Percentiles rank a stretch among this genome's conserved stretches.
Evolutionary conservation across 1,140 invertebrate genomes (phyloP).

Genomic region (Mercenaria mercenaria): DNA sequence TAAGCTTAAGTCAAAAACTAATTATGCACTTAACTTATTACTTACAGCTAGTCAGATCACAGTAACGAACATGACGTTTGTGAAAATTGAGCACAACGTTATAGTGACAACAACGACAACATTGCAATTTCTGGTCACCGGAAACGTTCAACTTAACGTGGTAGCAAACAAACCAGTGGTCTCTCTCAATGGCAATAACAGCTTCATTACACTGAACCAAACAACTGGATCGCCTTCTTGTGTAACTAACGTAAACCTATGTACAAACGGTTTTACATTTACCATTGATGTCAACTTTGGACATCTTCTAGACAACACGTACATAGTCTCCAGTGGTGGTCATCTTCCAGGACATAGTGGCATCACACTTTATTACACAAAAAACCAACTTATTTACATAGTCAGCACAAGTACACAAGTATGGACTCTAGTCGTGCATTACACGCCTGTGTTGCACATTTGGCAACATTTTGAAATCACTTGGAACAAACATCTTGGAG

Average conservation of each 20-base stretch:
- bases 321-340: constrained; percentile 52
- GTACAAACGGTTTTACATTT: constrained; percentile 51
- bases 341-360: constrained; percentile 42
- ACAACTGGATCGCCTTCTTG: background rate
- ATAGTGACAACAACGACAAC: constrained; percentile 19
- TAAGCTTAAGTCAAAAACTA: too few relatives aligned
- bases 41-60: background rate
- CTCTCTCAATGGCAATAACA: constrained; percentile 31
- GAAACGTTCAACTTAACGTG: constrained; percentile 6
- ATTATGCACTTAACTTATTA: too few relatives aligned
- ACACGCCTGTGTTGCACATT: constrained; percentile 19
- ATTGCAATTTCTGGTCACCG: constrained; percentile 19
- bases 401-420: constrained; percentile 39
- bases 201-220: constrained; percentile 35
- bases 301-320: constrained; percentile 23
- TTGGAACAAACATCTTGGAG: constrained; percentile 50
- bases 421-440: constrained; percentile 43
- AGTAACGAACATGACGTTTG: constrained; percentile 18
- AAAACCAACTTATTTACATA: constrained; percentile 27
- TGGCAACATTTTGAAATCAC: constrained; percentile 63
- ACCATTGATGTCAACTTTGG: constrained; percentile 44
- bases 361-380: constrained; percentile 42
- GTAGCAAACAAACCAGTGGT: background rate
- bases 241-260: constrained; percentile 35
- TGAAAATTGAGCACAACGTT: constrained; percentile 49